A percentile compares a stretch with the other conserved stretches of the same genome.
These are phyloP conservation scores for Camelus dromedarius DNA, from an alignment of 2,113 vertebrate species.

Conservation along the genomic window DNA sequence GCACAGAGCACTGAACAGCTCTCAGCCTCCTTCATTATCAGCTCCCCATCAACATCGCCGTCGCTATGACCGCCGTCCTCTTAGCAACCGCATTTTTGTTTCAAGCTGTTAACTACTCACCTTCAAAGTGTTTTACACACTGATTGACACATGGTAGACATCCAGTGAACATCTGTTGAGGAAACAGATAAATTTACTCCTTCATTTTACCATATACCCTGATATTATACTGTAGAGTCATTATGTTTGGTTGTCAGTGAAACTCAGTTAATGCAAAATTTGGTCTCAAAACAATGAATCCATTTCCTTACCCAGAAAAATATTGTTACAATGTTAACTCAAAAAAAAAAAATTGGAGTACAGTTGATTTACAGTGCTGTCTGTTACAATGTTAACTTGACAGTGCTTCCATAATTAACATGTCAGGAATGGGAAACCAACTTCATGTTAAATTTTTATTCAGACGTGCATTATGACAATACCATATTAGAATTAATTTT, in stretches of 20 bases:
- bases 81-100: neutral
- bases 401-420: neutral
- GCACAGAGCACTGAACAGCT: neutral
- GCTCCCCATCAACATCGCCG: rapidly evolving
- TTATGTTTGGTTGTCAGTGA: neutral
- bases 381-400: neutral
- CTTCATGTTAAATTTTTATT: neutral
- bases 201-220: neutral
- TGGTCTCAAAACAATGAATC: neutral
- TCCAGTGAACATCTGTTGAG: neutral
- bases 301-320: neutral
- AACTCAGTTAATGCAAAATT: neutral
- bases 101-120: neutral
- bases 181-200: neutral
- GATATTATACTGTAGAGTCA: neutral
- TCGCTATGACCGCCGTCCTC: rapidly evolving
- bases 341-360: too few relatives aligned
- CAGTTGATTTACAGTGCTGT: too few relatives aligned
- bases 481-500: neutral
- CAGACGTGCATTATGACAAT: too few relatives aligned
- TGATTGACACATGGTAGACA: rapidly evolving
- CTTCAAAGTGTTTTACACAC: neutral
- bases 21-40: rapidly evolving
- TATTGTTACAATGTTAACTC: neutral
- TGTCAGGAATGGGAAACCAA: neutral